phyloP scores from a whole-genome alignment of 1,140 invertebrate species.

The Drosophila subpulchrella region DNA sequence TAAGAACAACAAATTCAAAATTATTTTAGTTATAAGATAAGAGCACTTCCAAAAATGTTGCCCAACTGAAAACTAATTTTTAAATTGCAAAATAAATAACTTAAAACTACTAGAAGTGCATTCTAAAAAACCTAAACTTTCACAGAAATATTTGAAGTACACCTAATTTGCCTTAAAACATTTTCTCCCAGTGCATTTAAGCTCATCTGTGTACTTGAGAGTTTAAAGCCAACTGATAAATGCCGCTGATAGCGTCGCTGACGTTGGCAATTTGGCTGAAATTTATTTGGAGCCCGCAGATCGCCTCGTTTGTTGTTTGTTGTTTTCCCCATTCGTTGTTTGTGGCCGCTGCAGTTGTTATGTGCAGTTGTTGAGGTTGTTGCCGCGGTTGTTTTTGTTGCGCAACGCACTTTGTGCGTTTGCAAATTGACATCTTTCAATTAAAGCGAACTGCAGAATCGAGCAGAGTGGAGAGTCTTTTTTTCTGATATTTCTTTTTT shows the following conservation, averaged over 20 bases:
- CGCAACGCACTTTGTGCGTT: constrained; percentile 81
- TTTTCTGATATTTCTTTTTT: neutral
- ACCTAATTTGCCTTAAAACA: neutral
- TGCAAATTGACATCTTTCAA: constrained; percentile 84
- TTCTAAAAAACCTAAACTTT: no score
- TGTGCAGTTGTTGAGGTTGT: constrained; percentile 11
- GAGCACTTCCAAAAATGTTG: no score
- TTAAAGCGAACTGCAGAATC: constrained; percentile 64
- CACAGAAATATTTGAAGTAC: no score
- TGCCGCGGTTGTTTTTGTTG: constrained; percentile 45
- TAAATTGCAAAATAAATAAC: no score
- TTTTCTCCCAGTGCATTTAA: constrained; percentile 1
- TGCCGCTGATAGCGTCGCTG: constrained; percentile 79
- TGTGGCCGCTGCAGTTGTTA: constrained; percentile 20
- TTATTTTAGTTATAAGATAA: no score
- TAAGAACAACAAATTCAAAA: no score
- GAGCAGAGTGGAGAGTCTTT: constrained; percentile 18
- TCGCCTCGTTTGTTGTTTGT: constrained; percentile 44
- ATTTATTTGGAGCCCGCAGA: constrained; percentile 72
- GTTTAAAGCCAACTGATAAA: constrained; percentile 65
- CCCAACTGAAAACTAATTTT: no score
- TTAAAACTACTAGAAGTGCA: no score
- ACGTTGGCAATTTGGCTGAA: constrained; percentile 82
- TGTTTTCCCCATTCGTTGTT: constrained; percentile 6
- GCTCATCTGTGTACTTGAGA: constrained; percentile 32